A percentile compares a stretch with the other conserved stretches of the same genome.
Evolutionary conservation across 1,140 invertebrate genomes (phyloP).

Genomic region (Pachypeltis micranthus): DNA sequence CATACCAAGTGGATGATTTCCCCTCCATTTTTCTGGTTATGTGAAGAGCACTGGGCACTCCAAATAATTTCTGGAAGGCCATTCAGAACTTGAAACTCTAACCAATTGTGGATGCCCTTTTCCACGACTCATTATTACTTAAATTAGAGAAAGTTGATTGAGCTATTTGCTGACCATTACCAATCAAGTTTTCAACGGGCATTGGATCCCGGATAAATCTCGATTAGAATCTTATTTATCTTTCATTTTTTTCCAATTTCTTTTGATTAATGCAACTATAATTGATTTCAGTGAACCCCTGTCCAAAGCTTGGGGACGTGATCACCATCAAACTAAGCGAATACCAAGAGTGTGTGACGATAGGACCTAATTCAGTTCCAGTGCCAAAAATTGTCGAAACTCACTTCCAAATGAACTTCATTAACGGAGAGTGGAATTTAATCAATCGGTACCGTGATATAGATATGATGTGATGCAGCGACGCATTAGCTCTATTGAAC

Average conservation of each 20-base stretch:
- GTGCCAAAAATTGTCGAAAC: slow-evolving; percentile 70
- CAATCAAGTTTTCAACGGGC: background rate
- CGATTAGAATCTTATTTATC: background rate
- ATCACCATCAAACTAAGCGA: slow-evolving; percentile 87
- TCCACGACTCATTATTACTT: too few species aligned
- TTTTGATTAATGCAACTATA: slow-evolving; percentile 9
- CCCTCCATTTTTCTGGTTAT: too few species aligned
- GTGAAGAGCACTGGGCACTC: too few species aligned
- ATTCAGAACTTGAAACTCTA: too few species aligned
- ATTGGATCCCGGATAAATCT: background rate
- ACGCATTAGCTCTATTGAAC: too few species aligned
- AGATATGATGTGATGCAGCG: background rate
- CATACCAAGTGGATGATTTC: too few species aligned
- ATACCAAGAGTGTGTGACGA: slow-evolving; percentile 65
- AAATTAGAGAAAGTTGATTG: background rate
- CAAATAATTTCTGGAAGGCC: too few species aligned
- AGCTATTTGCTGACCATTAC: background rate
- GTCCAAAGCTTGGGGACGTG: slow-evolving; percentile 83
- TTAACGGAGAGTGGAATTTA: slow-evolving; percentile 84
- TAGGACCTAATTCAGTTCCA: slow-evolving; percentile 38
- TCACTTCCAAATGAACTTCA: slow-evolving; percentile 95
- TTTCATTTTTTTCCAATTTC: slow-evolving; percentile 5
- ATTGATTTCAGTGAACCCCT: slow-evolving; percentile 71
- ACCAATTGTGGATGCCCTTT: too few species aligned
- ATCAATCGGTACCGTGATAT: slow-evolving; percentile 65